Base-by-base conservation (phyloP, 2,113 vertebrate genomes). In the Budorcas taxicolor region DNA sequence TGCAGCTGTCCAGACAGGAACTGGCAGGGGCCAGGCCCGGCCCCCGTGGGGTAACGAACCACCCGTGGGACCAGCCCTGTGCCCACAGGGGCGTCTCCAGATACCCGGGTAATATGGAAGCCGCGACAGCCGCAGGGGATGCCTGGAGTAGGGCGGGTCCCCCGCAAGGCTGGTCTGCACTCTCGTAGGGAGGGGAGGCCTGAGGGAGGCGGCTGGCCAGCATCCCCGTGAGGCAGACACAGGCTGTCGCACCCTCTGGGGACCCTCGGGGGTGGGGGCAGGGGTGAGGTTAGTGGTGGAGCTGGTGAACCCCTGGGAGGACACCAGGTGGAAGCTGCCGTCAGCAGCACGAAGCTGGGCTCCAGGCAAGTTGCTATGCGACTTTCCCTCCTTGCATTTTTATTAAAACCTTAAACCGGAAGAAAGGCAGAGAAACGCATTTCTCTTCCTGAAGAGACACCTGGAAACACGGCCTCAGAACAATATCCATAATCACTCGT, bases 381-480 rank as follows among this genome's bases (percentile, higher is more conserved):
- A 50, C 21, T 25, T 23, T 53, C 62, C 52, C 83, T 62, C 16
- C 1, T 31, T 82, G 81, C 74, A 45, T 60, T 95, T 88, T 90
- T 90, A 87, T 81, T 95, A 96, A 90, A 71, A 57, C n/a, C 67
- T 58, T 86, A 84, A 60, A 10, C 82, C 2, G 0, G 67, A 16
- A 10, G 27, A 47, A 90, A 92, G 55, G 82, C 43, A 97, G 67
- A 90, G 60, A 90, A 84, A 90, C n/a, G 57, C 55, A 78, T 45
- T 81, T 92, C 50, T 90, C 45, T 87, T 78, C 96, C 55, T 82
- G 78, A 78, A 92, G 71, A 87, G 86, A 97, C 74, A 92, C 96
- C 95, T 96, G 91, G 92, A 89, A 71, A 90, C 62, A 31, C 3
- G 3, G 83, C 91, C 82, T 31, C 95, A 91, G 95, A 96, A 94